Evolutionary conservation across 2,113 vertebrate species (phyloP), one percentile per base, ranked within the genome.

Genomic region (Lates calcarifer): DNA sequence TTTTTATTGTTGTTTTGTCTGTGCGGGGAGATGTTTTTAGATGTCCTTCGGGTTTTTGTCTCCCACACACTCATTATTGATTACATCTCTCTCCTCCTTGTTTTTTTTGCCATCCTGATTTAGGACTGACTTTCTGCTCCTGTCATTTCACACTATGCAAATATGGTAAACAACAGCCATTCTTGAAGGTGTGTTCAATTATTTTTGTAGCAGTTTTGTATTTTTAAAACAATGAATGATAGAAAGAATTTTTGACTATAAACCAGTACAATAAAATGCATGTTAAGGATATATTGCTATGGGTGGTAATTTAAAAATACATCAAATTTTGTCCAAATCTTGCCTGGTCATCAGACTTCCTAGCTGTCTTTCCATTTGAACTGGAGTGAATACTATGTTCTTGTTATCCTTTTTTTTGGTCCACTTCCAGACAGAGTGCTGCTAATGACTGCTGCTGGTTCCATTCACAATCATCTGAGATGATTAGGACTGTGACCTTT

Each of bases 401-500:
- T 73, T 82, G 79, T 91, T 75, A 87, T 87, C 73, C 51, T 47
- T 45, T 70, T 45, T 70, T 61, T 70, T 29, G 57, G 58, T 87
- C 72, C 2, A 5, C 39, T 62, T 71, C 75, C 86, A 84, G 88
- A 84, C 83, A 88, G 84, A 79, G 74, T 53, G 86, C 76, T 49
- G 85, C 85, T 94, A 92, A 93, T 92, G 91, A 88, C 85, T 79
- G 66, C 79, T 81, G 74, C 85, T 86, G 83, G 80, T 85, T 84
- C 80, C 65, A 43, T 68, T 90, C 81, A 67, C 71, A 66, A 71
- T 87, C 79, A 89, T 88, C 78, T 47, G 9, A 45, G 73, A 87
- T 90, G 85, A 93, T 92, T 87, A 93, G 85, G 78, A 85, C 62
- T 74, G 58, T 90, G 91, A 94, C 93, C 93, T 93, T 92, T 89